Base-by-base conservation (phyloP, 2,797 vertebrate species). In the Rhyacichthys aspro region DNA sequence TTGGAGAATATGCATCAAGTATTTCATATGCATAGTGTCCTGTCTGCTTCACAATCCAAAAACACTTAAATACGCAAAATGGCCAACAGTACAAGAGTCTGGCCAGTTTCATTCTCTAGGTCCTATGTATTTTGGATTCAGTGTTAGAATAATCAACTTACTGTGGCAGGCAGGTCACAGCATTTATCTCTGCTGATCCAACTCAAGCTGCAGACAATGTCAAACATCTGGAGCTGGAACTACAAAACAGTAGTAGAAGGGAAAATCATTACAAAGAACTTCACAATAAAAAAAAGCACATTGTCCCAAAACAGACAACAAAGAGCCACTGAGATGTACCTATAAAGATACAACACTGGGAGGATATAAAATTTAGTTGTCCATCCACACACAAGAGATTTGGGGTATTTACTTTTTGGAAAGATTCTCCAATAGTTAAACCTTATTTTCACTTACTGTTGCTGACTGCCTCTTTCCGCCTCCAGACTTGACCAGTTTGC, bases 201-300 rank as follows among this genome's bases (percentile, higher is more conserved):
- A 84, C 97, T 95, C 32, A 96, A 90, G 77, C 96, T 99, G 92
- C 98, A 99, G 59, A 99, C 93, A 52, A 99, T 98, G 86, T 99
- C 98, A 78, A 99, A 99, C 93, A 94, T 98, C 94, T 99, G 98
- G 85, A 99, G 95, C 91, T 98, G 96, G 92, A 99, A 96, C 98
- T 99, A 76, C 70, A 91, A 88, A 69, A 68, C 55, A 81, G 63
- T 43, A 53, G 50, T 11, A 39, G 18, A 19, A 43, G 46, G 33
- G 19, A 44, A 43, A 34, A 62, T 59, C 83, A 85, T 90, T 85
- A 90, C 72, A 87, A 86, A 86, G 81, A 74, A 82, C 73, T 87
- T 84, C 39, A 63, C 33, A 68, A 75, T 70, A 39, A 68, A 76
- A 68, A 76, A 70, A 87, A 57, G 54, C 32, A 76, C 38, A 75